A percentile compares a stretch with the other conserved stretches of the same genome.
These are phyloP conservation scores for Pedetes capensis DNA, from an alignment of 2,113 vertebrate species.

Conservation along the genomic window DNA sequence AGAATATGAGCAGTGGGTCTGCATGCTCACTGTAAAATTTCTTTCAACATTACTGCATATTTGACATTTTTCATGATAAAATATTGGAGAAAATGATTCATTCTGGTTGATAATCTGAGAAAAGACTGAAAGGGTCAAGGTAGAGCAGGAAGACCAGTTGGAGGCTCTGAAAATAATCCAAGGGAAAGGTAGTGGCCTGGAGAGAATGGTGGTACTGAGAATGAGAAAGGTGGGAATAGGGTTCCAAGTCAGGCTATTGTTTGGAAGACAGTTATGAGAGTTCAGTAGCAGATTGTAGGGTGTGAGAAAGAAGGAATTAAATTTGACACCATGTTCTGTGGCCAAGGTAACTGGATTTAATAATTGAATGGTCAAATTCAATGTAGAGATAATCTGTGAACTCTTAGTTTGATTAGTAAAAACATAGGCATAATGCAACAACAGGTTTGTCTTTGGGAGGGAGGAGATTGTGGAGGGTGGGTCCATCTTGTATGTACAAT, in stretches of 20 bases:
- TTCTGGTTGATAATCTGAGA: background rate
- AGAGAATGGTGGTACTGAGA: background rate
- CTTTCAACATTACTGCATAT: background rate
- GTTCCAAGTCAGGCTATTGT: background rate
- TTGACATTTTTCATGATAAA: background rate
- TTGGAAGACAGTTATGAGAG: background rate
- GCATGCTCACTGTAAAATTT: background rate
- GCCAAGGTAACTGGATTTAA: background rate
- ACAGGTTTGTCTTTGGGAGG: background rate
- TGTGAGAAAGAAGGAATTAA: background rate
- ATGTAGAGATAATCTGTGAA: background rate
- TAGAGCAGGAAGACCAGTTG: background rate
- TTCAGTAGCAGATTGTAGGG: background rate
- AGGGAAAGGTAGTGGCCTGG: background rate
- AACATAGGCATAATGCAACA: background rate
- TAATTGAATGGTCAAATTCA: background rate
- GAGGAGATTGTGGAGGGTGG: background rate
- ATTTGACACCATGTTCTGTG: background rate
- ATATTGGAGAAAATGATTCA: background rate
- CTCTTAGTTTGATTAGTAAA: background rate
- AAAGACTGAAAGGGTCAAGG: background rate
- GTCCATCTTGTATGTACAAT: background rate
- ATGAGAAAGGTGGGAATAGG: background rate
- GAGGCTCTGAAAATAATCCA: background rate
- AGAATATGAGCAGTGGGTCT: background rate